Conservation (phyloP, 2,888 invertebrate species). For the Aradus depressus region DNA sequence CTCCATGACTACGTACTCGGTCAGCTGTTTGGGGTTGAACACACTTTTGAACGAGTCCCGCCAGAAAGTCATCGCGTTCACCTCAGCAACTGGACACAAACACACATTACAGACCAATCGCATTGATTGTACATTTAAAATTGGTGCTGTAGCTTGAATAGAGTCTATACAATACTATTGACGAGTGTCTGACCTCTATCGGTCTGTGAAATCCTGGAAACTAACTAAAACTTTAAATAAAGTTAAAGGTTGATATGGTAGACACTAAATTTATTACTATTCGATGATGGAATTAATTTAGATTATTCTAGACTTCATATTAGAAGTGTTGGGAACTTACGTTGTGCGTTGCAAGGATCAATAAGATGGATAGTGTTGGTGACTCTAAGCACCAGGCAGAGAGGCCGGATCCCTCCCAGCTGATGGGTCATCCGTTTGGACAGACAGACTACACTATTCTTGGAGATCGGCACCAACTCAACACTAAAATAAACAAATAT, state of each 20-base stretch:
- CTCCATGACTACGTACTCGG: conserved; percentile 91
- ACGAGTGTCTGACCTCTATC: too few relatives aligned
- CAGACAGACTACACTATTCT: conserved; percentile 84
- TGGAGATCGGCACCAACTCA: conserved; percentile 92
- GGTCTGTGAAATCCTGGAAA: too few relatives aligned
- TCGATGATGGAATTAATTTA: too few relatives aligned
- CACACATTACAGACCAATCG: background rate
- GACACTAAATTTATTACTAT: background rate
- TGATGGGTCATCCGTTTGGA: conserved; percentile 75
- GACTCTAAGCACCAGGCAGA: conserved; percentile 81
- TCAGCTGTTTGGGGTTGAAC: conserved; percentile 80
- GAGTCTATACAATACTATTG: too few relatives aligned
- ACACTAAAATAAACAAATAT: conserved; percentile 46
- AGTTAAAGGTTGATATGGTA: background rate
- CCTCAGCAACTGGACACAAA: conserved; percentile 59
- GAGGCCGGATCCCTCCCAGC: conserved; percentile 73
- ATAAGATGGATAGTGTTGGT: conserved; percentile 85
- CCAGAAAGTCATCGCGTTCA: conserved; percentile 71
- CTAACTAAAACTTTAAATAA: too few relatives aligned
- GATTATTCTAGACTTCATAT: too few relatives aligned
- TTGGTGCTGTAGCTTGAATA: too few relatives aligned
- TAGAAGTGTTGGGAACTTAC: too few relatives aligned
- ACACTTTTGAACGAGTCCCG: conserved; percentile 75
- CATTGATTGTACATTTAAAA: too few relatives aligned
- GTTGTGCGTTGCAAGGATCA: conserved; percentile 77